These are phyloP conservation scores for Illadopsis cleaveri DNA, from an alignment of 2,113 vertebrate genomes.

Conservation along the genomic window DNA sequence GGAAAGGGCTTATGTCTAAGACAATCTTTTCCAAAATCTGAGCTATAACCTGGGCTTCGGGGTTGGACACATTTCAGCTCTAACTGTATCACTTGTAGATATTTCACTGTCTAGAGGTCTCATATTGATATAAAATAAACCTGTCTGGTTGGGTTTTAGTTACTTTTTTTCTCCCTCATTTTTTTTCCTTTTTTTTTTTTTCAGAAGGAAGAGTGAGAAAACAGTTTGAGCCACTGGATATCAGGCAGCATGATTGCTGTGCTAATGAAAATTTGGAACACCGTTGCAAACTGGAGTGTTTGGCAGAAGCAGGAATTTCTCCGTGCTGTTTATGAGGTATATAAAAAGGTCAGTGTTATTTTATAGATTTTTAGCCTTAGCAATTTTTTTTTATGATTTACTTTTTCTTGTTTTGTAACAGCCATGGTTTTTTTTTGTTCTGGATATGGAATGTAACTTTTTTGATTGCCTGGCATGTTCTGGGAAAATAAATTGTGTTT, in stretches of 20 bases:
- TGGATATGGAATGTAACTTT: background rate
- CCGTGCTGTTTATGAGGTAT: slow-evolving; percentile 35
- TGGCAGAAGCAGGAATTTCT: slow-evolving; percentile 31
- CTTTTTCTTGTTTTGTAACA: slow-evolving; percentile 30
- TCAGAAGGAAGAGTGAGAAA: background rate
- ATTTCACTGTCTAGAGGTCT: background rate
- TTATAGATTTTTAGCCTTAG: slow-evolving; percentile 42
- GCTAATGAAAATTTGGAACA: slow-evolving; percentile 32
- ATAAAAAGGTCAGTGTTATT: slow-evolving; percentile 45
- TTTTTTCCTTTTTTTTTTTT: too few species aligned
- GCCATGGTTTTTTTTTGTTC: background rate
- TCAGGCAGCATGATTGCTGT: background rate
- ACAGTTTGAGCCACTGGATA: background rate
- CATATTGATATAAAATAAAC: background rate
- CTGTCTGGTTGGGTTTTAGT: background rate
- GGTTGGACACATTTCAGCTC: background rate
- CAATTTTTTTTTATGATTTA: background rate
- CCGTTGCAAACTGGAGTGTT: background rate
- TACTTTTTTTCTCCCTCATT: background rate
- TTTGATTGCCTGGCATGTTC: background rate
- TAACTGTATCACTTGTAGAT: background rate
- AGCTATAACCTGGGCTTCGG: background rate
- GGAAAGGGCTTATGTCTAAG: background rate
- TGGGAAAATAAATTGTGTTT: slow-evolving; percentile 1
- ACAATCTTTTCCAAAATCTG: background rate